Conservation (phyloP, 2,113 vertebrate genomes). For the Melospiza georgiana region DNA sequence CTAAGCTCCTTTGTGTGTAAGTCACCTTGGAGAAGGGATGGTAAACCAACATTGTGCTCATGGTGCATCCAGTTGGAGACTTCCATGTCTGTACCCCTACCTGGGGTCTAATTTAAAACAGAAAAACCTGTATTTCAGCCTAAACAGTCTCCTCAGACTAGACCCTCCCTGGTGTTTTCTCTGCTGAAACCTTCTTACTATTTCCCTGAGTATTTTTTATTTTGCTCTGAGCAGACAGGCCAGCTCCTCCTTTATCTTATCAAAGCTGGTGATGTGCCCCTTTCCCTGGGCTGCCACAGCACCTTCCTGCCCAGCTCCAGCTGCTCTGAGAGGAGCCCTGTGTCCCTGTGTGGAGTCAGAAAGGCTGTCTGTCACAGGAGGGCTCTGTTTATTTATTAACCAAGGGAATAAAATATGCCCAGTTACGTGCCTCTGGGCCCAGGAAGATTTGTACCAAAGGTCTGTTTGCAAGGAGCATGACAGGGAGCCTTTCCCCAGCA, state of each 20-base stretch:
- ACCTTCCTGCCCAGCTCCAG: neutral
- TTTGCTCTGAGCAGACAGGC: neutral
- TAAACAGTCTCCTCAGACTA: neutral
- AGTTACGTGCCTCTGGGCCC: neutral
- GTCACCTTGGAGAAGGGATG: neutral
- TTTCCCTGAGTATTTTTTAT: neutral
- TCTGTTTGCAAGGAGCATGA: neutral
- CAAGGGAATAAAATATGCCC: neutral
- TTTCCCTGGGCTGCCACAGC: neutral
- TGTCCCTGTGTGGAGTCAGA: neutral
- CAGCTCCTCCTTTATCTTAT: neutral
- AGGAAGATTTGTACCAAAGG: neutral
- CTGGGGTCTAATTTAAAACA: neutral
- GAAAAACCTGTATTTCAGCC: neutral
- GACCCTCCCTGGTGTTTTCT: neutral
- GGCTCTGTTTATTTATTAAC: constrained; percentile 14
- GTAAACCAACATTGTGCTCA: accelerated
- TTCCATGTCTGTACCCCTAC: neutral
- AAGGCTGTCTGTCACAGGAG: neutral
- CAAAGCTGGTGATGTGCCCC: neutral
- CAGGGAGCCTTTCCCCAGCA: neutral
- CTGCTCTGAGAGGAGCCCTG: accelerated
- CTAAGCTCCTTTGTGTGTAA: neutral
- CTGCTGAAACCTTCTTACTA: neutral
- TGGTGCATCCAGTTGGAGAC: neutral